Percentiles rank a stretch among this genome's conserved stretches.
Evolutionary conservation across 2,797 vertebrate genomes (phyloP).

Genomic region (Enteromius fasciolatus): DNA sequence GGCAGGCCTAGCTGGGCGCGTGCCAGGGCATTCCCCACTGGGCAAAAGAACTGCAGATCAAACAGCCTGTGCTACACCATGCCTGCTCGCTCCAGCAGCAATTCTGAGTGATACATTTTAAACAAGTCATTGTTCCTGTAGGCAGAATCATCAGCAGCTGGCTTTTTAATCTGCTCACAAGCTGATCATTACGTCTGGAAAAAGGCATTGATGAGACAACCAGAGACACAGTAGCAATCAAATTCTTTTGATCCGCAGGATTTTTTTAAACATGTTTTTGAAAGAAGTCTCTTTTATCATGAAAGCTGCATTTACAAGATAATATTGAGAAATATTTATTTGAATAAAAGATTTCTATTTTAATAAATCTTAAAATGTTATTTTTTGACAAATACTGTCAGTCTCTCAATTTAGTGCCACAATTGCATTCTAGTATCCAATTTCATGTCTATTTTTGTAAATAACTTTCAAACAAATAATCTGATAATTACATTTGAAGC

Average conservation of each 20-base stretch:
- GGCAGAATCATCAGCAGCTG: slow-evolving; percentile 4
- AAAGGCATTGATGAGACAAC: slow-evolving; percentile 37
- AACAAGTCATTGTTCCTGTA: slow-evolving; percentile 32
- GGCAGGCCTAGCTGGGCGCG: slow-evolving; percentile 45
- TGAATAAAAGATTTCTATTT: not conserved
- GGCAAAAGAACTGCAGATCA: slow-evolving; percentile 46
- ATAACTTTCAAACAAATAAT: not conserved
- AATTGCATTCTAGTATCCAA: not conserved
- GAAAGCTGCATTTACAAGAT: not conserved
- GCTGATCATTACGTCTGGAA: slow-evolving; percentile 37
- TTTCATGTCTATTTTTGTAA: not conserved
- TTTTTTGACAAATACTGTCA: not conserved
- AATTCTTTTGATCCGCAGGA: not conserved
- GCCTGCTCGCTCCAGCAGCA: slow-evolving; percentile 30
- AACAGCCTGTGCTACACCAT: slow-evolving; percentile 25
- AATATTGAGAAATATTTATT: not conserved
- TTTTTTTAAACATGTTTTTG: too few species aligned
- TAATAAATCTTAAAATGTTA: not conserved
- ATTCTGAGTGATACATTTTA: slow-evolving; percentile 48
- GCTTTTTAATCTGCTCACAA: slow-evolving; percentile 9
- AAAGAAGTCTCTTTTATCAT: too few species aligned
- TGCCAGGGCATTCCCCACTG: slow-evolving; percentile 58
- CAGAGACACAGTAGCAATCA: not conserved
- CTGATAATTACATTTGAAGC: not conserved
- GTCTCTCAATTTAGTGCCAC: not conserved